Conservation (phyloP, 1,140 invertebrate species). For the Phocides pigmalion region DNA sequence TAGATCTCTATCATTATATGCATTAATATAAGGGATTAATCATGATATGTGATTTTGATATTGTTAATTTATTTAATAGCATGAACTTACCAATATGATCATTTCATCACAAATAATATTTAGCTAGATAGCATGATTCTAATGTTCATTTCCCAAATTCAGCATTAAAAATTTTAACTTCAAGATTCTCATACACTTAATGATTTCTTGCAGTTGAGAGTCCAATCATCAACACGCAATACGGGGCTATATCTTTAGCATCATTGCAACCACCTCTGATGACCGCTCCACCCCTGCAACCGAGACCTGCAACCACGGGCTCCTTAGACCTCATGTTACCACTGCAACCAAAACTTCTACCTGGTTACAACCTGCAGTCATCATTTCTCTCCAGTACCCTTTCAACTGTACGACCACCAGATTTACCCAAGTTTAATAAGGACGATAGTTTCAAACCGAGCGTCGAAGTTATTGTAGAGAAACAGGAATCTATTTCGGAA, state of each 20-base stretch:
- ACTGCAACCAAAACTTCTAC: constrained; percentile 86
- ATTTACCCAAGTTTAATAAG: constrained; percentile 51
- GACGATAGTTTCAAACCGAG: constrained; percentile 61
- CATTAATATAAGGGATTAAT: too few species aligned
- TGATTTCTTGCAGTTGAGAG: constrained; percentile 77
- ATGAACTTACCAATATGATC: too few species aligned
- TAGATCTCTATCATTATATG: too few species aligned
- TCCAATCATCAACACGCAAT: constrained; percentile 77
- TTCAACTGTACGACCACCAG: constrained; percentile 76
- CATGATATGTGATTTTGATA: too few species aligned
- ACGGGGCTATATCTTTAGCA: constrained; percentile 75
- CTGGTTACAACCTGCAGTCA: constrained; percentile 77
- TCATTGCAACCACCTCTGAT: constrained; percentile 78
- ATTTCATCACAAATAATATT: too few species aligned
- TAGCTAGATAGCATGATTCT: too few species aligned
- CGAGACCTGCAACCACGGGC: constrained; percentile 87
- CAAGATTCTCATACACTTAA: background rate
- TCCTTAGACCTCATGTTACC: constrained; percentile 86
- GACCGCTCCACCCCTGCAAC: constrained; percentile 85
- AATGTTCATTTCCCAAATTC: too few species aligned
- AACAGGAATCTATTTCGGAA: constrained; percentile 57
- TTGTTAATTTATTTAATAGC: too few species aligned
- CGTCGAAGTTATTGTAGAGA: constrained; percentile 69
- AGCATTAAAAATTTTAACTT: background rate
- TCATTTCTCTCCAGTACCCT: constrained; percentile 75